phyloP scores from a whole-genome alignment of 2,113 vertebrate species.

The Trinectes maculatus region DNA sequence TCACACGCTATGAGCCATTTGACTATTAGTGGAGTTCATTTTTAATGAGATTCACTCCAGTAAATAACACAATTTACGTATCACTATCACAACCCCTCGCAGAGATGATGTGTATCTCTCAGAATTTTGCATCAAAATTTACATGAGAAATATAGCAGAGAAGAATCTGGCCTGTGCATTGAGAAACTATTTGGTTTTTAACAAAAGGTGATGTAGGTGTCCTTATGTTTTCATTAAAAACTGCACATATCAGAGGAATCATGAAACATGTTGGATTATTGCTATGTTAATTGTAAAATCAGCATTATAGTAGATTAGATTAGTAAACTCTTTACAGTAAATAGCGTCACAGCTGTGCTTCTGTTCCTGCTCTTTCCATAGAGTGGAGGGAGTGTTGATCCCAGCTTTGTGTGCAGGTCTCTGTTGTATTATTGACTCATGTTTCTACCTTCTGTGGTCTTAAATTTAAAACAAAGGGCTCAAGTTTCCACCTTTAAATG shows the following conservation, averaged over 20 bases:
- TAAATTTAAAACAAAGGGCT: conserved; percentile 37
- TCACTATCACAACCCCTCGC: not conserved
- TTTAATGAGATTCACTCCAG: not conserved
- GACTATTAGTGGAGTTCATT: not conserved
- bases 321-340: not conserved
- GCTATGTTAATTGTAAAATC: not conserved
- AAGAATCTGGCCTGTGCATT: not conserved
- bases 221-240: not conserved
- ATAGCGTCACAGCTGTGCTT: not conserved
- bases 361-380: not conserved
- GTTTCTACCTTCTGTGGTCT: conserved; percentile 41
- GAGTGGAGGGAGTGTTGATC: not conserved
- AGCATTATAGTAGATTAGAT: not conserved
- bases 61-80: not conserved
- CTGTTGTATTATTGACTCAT: conserved; percentile 42
- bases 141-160: not conserved
- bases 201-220: not conserved
- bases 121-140: not conserved
- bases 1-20: not conserved
- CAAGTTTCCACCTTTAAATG: conserved; percentile 59
- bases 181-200: not conserved
- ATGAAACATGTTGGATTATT: not conserved
- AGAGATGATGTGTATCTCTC: not conserved
- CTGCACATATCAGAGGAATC: not conserved
- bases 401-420: not conserved